These are phyloP conservation scores for Sturnus vulgaris DNA, from an alignment of 2,113 vertebrate genomes.

Conservation along the genomic window DNA sequence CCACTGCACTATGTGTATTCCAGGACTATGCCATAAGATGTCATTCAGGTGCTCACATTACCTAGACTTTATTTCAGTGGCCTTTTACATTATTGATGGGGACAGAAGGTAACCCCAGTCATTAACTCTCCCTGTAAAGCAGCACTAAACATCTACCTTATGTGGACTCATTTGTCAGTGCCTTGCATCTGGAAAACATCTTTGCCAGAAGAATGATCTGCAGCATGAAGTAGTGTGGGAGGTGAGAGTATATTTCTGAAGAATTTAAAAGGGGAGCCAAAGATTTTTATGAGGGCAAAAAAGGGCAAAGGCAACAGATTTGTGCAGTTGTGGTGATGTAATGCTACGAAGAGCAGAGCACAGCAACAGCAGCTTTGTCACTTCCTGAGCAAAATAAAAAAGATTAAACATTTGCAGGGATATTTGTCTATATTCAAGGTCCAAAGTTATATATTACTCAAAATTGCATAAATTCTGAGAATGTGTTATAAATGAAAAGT, in stretches of 20 bases:
- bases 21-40: not conserved
- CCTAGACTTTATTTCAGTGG: not conserved
- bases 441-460: not conserved
- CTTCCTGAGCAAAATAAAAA: not conserved
- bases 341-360: not conserved
- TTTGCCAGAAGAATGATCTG: not conserved
- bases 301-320: not conserved
- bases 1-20: not conserved
- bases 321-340: not conserved
- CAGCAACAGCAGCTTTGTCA: not conserved
- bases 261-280: slow-evolving; percentile 21
- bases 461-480: not conserved
- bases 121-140: not conserved
- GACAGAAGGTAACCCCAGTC: not conserved
- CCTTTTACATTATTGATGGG: not conserved
- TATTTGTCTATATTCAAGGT: not conserved
- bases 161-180: slow-evolving; percentile 12
- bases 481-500: not conserved
- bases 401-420: not conserved
- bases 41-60: not conserved
- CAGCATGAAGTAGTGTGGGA: slow-evolving; percentile 31
- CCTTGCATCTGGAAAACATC: slow-evolving; percentile 59
- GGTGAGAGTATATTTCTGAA: slow-evolving; percentile 41
- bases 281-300: slow-evolving; percentile 39
- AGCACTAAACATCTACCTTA: not conserved